Evolutionary conservation across 2,113 vertebrate species (phyloP).

Genomic region (Australoheros scitulus): DNA sequence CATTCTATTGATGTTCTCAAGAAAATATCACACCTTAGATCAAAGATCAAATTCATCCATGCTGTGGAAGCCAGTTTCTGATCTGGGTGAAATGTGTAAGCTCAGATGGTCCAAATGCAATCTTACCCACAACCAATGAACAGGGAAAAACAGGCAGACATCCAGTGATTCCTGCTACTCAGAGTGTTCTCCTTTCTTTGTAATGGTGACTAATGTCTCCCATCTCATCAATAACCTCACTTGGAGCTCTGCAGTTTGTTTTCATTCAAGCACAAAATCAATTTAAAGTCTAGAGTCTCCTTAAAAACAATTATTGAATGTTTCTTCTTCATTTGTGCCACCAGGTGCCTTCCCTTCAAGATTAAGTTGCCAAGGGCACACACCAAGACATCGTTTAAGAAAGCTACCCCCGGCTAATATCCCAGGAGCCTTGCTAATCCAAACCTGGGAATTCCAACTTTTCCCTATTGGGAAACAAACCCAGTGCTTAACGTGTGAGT

Average conservation of each 20-base stretch:
- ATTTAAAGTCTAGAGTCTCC: neutral
- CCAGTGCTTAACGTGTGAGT: neutral
- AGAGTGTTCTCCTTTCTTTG: neutral
- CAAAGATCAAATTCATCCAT: neutral
- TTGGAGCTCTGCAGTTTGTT: neutral
- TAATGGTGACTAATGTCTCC: constrained; percentile 22
- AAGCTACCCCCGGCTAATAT: neutral
- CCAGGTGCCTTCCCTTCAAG: neutral
- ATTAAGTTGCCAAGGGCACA: neutral
- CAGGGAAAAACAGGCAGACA: neutral
- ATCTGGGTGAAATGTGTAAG: neutral
- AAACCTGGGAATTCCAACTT: neutral
- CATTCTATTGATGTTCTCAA: neutral
- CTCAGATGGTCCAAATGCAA: neutral
- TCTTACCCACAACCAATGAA: neutral
- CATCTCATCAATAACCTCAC: neutral
- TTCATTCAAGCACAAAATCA: neutral
- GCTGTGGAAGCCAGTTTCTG: neutral
- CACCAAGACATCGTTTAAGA: neutral
- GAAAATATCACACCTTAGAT: neutral
- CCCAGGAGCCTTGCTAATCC: neutral
- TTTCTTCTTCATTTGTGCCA: constrained; percentile 19
- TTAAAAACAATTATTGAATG: neutral
- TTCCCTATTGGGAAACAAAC: neutral
- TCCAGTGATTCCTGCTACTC: neutral